Evolutionary conservation across 2,113 vertebrate species (phyloP).

Genomic region (Thinocorus orbignyianus): DNA sequence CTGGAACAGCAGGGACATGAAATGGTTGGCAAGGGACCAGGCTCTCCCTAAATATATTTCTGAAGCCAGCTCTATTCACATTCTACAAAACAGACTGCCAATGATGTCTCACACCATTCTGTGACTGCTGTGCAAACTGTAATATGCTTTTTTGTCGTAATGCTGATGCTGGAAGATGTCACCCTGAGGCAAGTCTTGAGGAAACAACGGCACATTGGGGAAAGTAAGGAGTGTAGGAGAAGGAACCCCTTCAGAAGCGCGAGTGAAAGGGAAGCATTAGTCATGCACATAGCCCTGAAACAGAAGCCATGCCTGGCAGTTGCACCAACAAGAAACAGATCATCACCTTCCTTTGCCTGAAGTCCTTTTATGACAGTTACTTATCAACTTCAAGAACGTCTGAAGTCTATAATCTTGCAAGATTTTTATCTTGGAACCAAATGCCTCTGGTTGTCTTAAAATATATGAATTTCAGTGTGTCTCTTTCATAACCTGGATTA

Average conservation of each 20-base stretch:
- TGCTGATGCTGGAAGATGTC: neutral
- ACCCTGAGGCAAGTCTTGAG: neutral
- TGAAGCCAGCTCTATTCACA: neutral
- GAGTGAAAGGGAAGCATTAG: neutral
- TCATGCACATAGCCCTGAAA: neutral
- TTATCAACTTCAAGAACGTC: constrained; percentile 14
- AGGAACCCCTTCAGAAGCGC: neutral
- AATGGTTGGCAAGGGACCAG: neutral
- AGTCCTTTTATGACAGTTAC: neutral
- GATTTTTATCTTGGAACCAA: neutral
- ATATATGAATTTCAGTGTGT: neutral
- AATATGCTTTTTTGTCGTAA: neutral
- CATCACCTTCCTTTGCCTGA: neutral
- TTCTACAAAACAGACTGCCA: neutral
- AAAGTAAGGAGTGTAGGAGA: neutral
- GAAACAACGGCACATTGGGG: neutral
- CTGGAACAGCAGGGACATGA: neutral
- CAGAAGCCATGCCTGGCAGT: neutral
- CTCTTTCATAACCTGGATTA: neutral
- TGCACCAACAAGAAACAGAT: constrained; percentile 27
- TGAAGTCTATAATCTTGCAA: neutral
- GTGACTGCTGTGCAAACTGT: neutral
- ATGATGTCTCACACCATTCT: neutral
- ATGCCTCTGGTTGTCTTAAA: neutral
- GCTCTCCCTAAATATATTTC: neutral